phyloP scores from a whole-genome alignment of 2,113 vertebrate genomes.

The Typhlomys cinereus region DNA sequence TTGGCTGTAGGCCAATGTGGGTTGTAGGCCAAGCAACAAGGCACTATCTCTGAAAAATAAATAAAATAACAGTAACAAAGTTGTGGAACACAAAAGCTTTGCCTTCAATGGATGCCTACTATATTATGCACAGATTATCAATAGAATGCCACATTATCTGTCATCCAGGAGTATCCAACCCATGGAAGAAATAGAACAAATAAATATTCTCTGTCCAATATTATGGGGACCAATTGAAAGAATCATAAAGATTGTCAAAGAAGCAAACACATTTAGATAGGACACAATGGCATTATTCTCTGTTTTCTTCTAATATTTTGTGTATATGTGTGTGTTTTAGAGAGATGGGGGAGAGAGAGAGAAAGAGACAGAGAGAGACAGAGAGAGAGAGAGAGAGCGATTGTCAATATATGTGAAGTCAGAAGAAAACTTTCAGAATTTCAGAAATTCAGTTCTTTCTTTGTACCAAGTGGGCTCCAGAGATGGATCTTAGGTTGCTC shows the following conservation, averaged over 20 bases:
- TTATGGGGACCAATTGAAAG: neutral
- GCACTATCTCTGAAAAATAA: neutral
- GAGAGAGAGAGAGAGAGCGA: no score
- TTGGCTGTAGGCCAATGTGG: neutral
- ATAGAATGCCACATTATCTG: neutral
- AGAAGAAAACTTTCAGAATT: no score
- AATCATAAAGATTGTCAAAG: neutral
- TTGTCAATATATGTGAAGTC: no score
- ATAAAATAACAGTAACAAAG: neutral
- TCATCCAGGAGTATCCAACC: no score
- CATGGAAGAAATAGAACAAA: neutral
- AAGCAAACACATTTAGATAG: neutral
- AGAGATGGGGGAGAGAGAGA: no score
- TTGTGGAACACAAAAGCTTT: neutral
- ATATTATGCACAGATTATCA: neutral
- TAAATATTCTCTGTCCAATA: neutral
- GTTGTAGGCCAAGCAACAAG: neutral
- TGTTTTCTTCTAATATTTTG: no score
- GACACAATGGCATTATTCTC: no score
- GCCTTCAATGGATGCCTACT: neutral
- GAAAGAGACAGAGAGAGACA: no score
- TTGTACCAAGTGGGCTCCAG: no score
- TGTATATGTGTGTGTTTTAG: no score
- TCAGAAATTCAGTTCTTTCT: no score
- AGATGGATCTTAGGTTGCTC: no score